phyloP scores from a whole-genome alignment of 2,113 vertebrate species.

The Pantherophis guttatus region DNA sequence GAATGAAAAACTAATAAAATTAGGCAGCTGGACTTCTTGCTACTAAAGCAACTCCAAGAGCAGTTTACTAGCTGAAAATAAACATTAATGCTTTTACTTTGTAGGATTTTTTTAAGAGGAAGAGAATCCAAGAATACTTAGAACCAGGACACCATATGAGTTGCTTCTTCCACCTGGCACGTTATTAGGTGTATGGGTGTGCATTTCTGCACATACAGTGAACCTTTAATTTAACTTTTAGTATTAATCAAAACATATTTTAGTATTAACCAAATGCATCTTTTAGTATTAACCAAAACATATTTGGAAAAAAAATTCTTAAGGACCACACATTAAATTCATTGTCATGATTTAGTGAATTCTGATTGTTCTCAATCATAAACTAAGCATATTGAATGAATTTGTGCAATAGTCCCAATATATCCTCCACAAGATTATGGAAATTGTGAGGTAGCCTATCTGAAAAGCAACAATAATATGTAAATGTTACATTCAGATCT shows the following conservation, averaged over 20 bases:
- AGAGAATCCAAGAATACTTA: neutral
- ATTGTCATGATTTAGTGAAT: neutral
- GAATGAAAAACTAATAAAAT: neutral
- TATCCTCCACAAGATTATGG: neutral
- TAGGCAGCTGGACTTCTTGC: neutral
- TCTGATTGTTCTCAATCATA: neutral
- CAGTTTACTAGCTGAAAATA: neutral
- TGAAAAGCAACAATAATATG: neutral
- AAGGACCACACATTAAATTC: neutral
- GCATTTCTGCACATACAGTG: neutral
- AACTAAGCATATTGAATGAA: neutral
- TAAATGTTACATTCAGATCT: neutral
- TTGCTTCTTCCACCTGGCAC: neutral
- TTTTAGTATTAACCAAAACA: neutral
- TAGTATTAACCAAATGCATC: neutral
- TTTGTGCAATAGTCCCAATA: neutral
- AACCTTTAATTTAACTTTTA: neutral
- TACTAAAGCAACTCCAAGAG: neutral
- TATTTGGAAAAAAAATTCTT: neutral
- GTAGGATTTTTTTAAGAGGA: neutral
- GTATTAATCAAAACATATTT: neutral
- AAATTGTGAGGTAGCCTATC: neutral
- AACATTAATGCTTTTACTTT: neutral
- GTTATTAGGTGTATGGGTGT: neutral
- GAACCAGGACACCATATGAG: neutral